Base-by-base conservation (phyloP, 1,140 invertebrate genomes). In the Leptestheria dahalacensis region DNA sequence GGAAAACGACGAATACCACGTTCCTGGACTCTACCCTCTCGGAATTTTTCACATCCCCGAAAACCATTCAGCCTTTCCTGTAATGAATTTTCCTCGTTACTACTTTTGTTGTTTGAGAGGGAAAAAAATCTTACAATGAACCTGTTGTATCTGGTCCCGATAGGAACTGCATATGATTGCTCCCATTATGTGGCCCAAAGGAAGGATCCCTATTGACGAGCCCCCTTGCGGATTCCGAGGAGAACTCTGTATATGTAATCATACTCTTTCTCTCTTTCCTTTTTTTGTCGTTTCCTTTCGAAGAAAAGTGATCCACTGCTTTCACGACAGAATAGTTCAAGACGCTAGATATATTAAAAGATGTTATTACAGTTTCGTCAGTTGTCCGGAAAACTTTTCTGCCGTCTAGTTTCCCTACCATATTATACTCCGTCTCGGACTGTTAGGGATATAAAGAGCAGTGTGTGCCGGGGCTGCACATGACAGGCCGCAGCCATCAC, bases 171-270 rank as follows among this genome's bases (percentile, higher is more conserved):
- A 78, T 65, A 70, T 90, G 63, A 76, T 73, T 12, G 75, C 76
- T 25, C 68, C 78, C 15, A 84, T 95, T 60, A 78, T 84, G 59
- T 97, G 92, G 91, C 73, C 86, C 21, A 76, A 77, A 24, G 78
- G 79, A 24, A 68, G 71, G n/a, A 83, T 83, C 21, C 92, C 93
- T 0, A 77, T 88, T n/a, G 89, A 91, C n/a, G 91, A 92, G 66
- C 94, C 94, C 2, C 73, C 74, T 2, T 98, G 94, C 70, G 94
- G 94, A 3, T 98, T 92, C 72, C 75, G 81, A 25, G 88, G 85
- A 48, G 89, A 93, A 73, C 89, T 92, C 73, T 95, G 92, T 67
- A 82, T 85, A 64, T 82, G 86, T 89, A 77, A 81, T 82, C 84
- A 67, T 25, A 26, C 41, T 48, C 9, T 20, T 18, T 33, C n/a